A percentile compares a stretch with the other conserved stretches of the same genome.
These are phyloP conservation scores for Gyrodactylus bullatarudis DNA, from an alignment of 1,140 invertebrate species.

Conservation along the genomic window DNA sequence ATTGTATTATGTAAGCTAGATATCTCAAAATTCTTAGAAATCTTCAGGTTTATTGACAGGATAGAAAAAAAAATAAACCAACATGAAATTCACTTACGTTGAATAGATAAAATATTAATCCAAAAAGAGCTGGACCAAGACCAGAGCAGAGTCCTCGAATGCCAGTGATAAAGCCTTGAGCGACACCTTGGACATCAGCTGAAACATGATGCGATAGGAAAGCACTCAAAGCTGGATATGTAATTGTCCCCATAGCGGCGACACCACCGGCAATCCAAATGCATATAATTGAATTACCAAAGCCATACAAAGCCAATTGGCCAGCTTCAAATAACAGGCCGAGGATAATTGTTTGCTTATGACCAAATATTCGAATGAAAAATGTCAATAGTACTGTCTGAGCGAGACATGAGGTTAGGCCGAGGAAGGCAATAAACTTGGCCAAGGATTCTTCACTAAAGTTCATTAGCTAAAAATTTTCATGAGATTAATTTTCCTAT, in stretches of 20 bases:
- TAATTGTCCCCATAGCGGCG: conserved; percentile 53
- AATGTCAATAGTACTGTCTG: conserved; percentile 41
- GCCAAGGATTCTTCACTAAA: conserved; percentile 75
- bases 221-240: conserved; percentile 92
- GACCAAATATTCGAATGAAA: conserved; percentile 56
- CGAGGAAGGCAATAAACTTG: conserved; percentile 79
- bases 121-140: conserved; percentile 69
- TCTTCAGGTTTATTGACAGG: no score
- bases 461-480: conserved; percentile 38
- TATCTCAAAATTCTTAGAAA: no score
- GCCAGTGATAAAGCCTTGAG: conserved; percentile 80
- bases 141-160: conserved; percentile 54
- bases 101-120: conserved; percentile 88
- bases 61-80: no score
- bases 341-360: conserved; percentile 82
- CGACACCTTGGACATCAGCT: conserved; percentile 75
- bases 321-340: conserved; percentile 78
- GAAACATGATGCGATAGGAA: conserved; percentile 86
- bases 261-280: conserved; percentile 91
- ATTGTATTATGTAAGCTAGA: no score
- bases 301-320: conserved; percentile 80
- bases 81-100: no score
- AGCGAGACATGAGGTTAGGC: conserved; percentile 67
- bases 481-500: conserved; percentile 9
- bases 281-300: conserved; percentile 58